These are phyloP conservation scores for Dinocampus coccinellae DNA, from an alignment of 2,888 invertebrate genomes.

Conservation along the genomic window DNA sequence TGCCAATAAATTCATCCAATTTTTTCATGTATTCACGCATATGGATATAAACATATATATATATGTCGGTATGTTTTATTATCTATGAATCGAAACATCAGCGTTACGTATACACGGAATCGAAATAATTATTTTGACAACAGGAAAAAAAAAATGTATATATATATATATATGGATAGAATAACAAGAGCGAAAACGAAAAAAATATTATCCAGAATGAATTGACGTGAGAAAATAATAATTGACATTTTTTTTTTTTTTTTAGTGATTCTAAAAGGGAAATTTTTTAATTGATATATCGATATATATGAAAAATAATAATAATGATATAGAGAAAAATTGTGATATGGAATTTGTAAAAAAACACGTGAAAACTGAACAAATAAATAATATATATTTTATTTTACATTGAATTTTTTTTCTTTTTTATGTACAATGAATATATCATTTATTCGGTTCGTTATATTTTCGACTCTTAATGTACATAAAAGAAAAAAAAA, in stretches of 20 bases:
- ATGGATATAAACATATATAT: neutral
- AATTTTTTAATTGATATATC: neutral
- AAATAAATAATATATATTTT: neutral
- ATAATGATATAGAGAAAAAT: too few species aligned
- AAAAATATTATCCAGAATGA: neutral
- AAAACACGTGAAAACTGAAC: neutral
- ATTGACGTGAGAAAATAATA: neutral
- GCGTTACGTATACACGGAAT: neutral
- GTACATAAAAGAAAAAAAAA: too few species aligned
- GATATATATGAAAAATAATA: neutral
- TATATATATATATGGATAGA: too few species aligned
- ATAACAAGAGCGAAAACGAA: neutral
- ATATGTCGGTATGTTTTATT: neutral
- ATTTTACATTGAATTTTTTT: too few species aligned
- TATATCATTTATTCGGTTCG: too few species aligned
- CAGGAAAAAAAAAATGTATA: too few species aligned
- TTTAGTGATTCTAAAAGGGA: rapidly evolving
- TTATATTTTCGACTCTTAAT: neutral
- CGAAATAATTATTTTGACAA: neutral
- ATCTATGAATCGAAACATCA: neutral
- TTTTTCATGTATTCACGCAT: conserved; percentile 30
- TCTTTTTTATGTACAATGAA: too few species aligned
- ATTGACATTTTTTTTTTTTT: neutral
- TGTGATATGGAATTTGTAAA: neutral
- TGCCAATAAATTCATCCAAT: conserved; percentile 44